Base-by-base conservation (phyloP, 2,113 vertebrate species). In the Gobius niger region DNA sequence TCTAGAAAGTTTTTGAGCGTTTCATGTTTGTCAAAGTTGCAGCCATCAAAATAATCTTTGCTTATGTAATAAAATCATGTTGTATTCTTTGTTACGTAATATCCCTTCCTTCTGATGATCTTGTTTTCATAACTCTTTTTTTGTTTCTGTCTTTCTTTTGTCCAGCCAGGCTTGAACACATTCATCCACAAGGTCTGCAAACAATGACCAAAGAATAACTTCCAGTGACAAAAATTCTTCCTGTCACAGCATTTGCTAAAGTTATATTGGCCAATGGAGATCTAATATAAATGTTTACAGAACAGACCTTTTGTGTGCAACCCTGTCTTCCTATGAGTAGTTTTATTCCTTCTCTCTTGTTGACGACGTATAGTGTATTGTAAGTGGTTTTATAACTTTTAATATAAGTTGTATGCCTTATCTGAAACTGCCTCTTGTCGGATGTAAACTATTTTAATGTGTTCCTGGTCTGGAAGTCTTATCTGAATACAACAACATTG, bases 211-310 rank as follows among this genome's bases (percentile, higher is more conserved):
- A 16, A 19, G 12, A 71, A 78, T 76, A 77, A 82, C n/a, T n/a
- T n/a, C n/a, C 71, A 9, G 65, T 72, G 42, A 7, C 51, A 61
- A 42, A 75, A 80, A 80, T 75, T 14, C 9, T 86, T 86, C 62
- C 73, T 70, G 76, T 73, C 8, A 16, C 73, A 34, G 24, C 24
- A 34, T 34, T 34, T 34, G 24, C 3, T 34, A 34, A 34, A 34
- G 24, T 34, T 34, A 24, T 24, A 34, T 34, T 34, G 24, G 24
- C 24, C 24, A 24, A 24, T 24, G 24, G 24, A 4, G 24, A 34
- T 34, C 1, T 34, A 34, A 34, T 2, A 34, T 34, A 34, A 34
- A 34, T 34, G 24, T 34, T 34, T 34, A 34, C 24, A 34, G 24
- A 34, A 34, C 5, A 34, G 24, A 4, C 24, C 24, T 34, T 34